Base-by-base conservation (phyloP, 2,888 invertebrate species). In the Zonitis immaculata region DNA sequence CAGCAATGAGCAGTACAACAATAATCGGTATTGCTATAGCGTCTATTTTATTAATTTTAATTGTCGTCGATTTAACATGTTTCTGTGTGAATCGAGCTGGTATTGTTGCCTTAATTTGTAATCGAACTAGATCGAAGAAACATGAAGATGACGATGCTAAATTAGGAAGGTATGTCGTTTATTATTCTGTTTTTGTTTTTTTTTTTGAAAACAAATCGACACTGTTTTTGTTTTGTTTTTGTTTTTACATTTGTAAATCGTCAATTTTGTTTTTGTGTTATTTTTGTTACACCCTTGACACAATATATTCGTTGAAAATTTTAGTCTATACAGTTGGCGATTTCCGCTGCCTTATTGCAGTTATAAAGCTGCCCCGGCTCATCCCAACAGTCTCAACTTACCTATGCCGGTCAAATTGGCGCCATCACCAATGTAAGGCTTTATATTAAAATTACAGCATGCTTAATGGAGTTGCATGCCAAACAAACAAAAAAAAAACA, bases 341-440 rank as follows among this genome's bases (percentile, higher is more conserved):
- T 91, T 91, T 86, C 91, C 91, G 83, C 88, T 91, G 87, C 91
- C 91, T 85, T 91, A 91, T 91, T 91, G 91, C 88, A 91, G 91
- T 85, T 89, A 89, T 84, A 86, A 86, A 83, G 86, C 85, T 79
- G 84, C 85, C 68, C 76, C 78, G 62, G 82, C 83, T 76, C 87
- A 87, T 77, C 87, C 87, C 73, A 87, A 86, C 78, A 87, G 86
- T 78, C 82, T 87, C 79, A 87, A 87, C 77, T 81, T 87, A 80
- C 87, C 87, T 74, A 85, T 86, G 73, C 87, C 87, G 70, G 85
- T 87, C 78, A 87, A 87, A 82, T 79, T 87, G 80, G 83, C 83
- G 77, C 82, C 83, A 68, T 83, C 86, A 73, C 85, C 86, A 72
- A 80, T 56, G 83, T 83, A 83, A 83, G 83, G 78, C 39, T 39